Evolutionary conservation across 1,140 invertebrate species (phyloP).

Genomic region (Lerema accius): DNA sequence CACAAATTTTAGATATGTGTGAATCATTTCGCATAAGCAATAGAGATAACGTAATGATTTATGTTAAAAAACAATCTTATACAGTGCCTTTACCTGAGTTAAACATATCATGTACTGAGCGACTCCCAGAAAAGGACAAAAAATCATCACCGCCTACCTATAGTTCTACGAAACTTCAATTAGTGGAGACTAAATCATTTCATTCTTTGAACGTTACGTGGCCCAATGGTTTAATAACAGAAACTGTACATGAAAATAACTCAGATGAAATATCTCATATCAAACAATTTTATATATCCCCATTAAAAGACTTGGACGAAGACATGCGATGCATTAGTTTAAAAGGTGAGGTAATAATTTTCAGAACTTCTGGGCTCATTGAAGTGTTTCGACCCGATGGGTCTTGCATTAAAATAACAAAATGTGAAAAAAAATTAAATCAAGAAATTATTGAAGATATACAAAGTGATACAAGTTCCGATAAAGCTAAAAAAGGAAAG

Average conservation of each 20-base stretch:
- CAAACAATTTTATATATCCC: conserved; percentile 69
- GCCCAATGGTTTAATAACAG: conserved; percentile 80
- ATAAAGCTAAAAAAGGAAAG: conserved; percentile 64
- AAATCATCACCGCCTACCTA: conserved; percentile 26
- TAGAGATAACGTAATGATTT: conserved; percentile 69
- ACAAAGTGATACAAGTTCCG: conserved; percentile 45
- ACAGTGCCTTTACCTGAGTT: conserved; percentile 34
- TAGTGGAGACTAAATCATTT: conserved; percentile 44
- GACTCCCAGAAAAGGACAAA: conserved; percentile 11
- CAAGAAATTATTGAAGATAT: conserved; percentile 38
- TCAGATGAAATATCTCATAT: conserved; percentile 75
- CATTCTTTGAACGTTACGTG: conserved; percentile 75
- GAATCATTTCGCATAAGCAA: conserved; percentile 57
- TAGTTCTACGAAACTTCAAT: conserved; percentile 38
- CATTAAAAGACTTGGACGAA: conserved; percentile 50
- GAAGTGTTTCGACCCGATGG: conserved; percentile 63
- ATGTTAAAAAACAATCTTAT: conserved; percentile 67
- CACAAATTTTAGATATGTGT: conserved; percentile 46
- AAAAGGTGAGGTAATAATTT: conserved; percentile 74
- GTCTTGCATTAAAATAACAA: conserved; percentile 58
- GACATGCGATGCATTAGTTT: conserved; percentile 70
- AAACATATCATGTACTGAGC: conserved; percentile 1
- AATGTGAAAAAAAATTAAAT: conserved; percentile 56
- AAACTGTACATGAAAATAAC: conserved; percentile 69
- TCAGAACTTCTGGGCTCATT: conserved; percentile 59